Conservation (phyloP, 2,888 invertebrate genomes). For the Cenopis cana region DNA sequence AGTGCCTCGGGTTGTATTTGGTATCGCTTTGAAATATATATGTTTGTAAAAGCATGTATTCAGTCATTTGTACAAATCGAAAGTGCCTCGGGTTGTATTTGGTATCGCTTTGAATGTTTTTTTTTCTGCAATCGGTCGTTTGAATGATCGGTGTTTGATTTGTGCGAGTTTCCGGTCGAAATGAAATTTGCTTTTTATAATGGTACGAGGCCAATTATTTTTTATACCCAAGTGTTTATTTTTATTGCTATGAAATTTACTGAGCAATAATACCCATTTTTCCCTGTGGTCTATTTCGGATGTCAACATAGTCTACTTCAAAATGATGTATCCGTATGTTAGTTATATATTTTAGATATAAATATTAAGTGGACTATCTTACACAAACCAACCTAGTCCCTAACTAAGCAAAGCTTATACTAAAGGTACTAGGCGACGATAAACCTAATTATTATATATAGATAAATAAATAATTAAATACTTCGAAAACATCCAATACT, state of each 20-base stretch:
- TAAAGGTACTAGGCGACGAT: no score
- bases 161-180: constrained; percentile 35
- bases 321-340: no score
- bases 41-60: constrained; percentile 50
- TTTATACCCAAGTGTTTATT: neutral
- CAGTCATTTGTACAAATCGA: constrained; percentile 55
- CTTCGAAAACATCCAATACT: no score
- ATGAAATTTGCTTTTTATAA: constrained; percentile 28
- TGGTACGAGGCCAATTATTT: constrained; percentile 5
- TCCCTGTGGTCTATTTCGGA: neutral
- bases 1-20: constrained; percentile 63
- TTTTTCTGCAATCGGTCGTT: constrained; percentile 61
- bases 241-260: constrained; percentile 12
- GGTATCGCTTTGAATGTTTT: constrained; percentile 70
- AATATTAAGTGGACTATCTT: no score
- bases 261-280: neutral
- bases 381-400: no score
- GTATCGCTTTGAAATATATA: constrained; percentile 70
- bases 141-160: constrained; percentile 37
- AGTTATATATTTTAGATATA: no score
- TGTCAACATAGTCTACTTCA: no score
- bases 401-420: no score
- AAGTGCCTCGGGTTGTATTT: constrained; percentile 63
- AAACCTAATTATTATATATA: no score
- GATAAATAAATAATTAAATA: no score